Conservation (phyloP, 2,797 vertebrate genomes). For the Hirundo rustica region DNA sequence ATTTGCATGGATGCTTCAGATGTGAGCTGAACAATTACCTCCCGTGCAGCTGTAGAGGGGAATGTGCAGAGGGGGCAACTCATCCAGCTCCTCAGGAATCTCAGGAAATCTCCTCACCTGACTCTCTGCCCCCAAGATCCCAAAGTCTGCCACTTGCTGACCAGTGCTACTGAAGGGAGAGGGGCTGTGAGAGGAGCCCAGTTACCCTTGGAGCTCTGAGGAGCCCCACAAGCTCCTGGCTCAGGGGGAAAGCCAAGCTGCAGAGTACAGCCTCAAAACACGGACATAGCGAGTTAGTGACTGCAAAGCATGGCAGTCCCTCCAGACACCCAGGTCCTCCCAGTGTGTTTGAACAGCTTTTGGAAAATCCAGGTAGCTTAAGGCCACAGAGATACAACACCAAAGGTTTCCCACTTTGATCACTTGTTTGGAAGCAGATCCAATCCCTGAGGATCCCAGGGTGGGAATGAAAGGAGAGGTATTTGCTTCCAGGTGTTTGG, state of each 20-base stretch:
- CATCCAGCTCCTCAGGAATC: neutral
- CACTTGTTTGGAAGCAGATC: constrained; percentile 7
- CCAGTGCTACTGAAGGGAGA: neutral
- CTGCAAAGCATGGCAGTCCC: neutral
- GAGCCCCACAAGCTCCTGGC: neutral
- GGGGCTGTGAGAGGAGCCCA: neutral
- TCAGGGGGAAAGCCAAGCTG: neutral
- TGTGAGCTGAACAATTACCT: neutral
- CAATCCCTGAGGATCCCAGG: neutral
- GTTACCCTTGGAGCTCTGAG: neutral
- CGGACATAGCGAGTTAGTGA: neutral
- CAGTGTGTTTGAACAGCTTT: neutral
- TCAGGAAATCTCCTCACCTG: neutral
- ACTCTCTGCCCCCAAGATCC: neutral
- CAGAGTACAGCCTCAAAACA: neutral
- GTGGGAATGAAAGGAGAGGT: neutral
- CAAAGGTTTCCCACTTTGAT: neutral
- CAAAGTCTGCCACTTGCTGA: neutral
- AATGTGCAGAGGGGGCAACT: neutral
- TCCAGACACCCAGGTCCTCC: neutral
- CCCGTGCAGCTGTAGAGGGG: neutral
- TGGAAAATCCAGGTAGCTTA: constrained; percentile 3
- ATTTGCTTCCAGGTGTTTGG: constrained; percentile 3
- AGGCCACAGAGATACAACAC: neutral
- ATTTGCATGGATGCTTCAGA: neutral